Base-by-base conservation (phyloP, 2,888 invertebrate species). In the Mythimna pallens region DNA sequence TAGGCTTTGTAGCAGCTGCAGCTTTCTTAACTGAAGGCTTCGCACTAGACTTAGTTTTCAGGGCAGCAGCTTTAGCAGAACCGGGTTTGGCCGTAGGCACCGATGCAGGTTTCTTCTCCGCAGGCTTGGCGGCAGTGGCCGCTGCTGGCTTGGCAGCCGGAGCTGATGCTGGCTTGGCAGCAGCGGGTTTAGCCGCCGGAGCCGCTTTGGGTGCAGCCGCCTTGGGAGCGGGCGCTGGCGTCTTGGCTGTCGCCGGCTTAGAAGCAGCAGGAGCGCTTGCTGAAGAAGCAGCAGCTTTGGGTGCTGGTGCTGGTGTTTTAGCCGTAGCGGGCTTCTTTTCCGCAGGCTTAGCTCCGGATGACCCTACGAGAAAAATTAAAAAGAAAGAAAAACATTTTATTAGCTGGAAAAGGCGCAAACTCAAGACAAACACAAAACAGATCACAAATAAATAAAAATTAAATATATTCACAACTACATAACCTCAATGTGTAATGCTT, bases 1-100 rank as follows among this genome's bases (percentile, higher is more conserved):
- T 97, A 1, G 93, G 93, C 82, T 95, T 95, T 17, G 96, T 87
- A 61, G 96, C 95, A 69, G 96, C 90, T 36, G 96, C 96, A 78
- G 96, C 95, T 89, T 97, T 97, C 89, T 96, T 96, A 3, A 91
- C 96, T 58, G 96, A 94, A 82, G 96, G 94, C 86, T 96, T 96
- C 0, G 96, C 96, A 91, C 95, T 96, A 12, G 96, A 96, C 87
- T 96, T 96, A 5, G 94, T 86, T 86, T 96, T 96, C 8, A 96
- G 89, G 3, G 96, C 96, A 68, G 96, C 96, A 79, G 96, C 96
- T 83, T 96, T 97, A 64, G 96, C 96, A 50, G 96, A 95, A 20
- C 96, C 96, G 81, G 97, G 96, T 85, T 97, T 97, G 2, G 96
- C 96, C 57, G 95, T 87, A 20, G 96, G 96, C 14, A 86, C 93